A percentile compares a stretch with the other conserved stretches of the same genome.
Evolutionary conservation across 64 coral and sea anemone species (phyloP).

Genomic region (Porites australiensis): DNA sequence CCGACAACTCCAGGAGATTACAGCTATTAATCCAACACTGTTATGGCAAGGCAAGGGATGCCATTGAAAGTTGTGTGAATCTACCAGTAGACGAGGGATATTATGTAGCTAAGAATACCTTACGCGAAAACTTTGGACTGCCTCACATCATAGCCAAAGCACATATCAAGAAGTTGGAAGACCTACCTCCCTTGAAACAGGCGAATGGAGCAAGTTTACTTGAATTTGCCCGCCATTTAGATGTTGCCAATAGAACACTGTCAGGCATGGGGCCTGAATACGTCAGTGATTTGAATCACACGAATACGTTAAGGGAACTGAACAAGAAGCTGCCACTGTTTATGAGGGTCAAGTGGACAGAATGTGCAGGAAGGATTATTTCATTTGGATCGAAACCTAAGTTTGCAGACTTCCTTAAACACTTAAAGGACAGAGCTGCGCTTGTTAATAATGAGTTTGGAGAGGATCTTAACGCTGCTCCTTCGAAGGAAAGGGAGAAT

Average conservation of each 20-base stretch:
- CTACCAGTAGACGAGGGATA: constrained; percentile 65
- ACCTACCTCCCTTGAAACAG: constrained; percentile 32
- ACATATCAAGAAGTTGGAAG: constrained; percentile 55
- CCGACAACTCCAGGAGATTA: background rate
- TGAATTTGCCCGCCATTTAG: constrained; percentile 45
- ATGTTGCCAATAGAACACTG: constrained; percentile 56
- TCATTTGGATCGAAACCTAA: too few species aligned
- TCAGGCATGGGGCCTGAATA: constrained; percentile 59
- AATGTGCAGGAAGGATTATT: constrained; percentile 64
- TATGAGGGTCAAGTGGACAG: constrained; percentile 66
- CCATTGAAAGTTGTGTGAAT: constrained; percentile 58
- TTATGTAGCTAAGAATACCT: constrained; percentile 44
- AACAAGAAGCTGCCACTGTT: constrained; percentile 72
- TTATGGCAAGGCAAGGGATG: constrained; percentile 13
- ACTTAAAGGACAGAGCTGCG: constrained; percentile 55
- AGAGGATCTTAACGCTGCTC: constrained; percentile 29
- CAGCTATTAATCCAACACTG: constrained; percentile 18
- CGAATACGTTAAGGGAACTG: constrained; percentile 57
- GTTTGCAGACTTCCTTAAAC: constrained; percentile 38
- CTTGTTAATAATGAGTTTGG: constrained; percentile 81
- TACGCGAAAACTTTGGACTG: constrained; percentile 69
- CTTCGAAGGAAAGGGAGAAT: constrained; percentile 6
- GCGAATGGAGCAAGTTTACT: constrained; percentile 20
- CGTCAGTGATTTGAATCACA: constrained; percentile 66
- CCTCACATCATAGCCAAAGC: constrained; percentile 67